Conservation (phyloP, 2,113 vertebrate genomes). For the Ammospiza nelsoni region DNA sequence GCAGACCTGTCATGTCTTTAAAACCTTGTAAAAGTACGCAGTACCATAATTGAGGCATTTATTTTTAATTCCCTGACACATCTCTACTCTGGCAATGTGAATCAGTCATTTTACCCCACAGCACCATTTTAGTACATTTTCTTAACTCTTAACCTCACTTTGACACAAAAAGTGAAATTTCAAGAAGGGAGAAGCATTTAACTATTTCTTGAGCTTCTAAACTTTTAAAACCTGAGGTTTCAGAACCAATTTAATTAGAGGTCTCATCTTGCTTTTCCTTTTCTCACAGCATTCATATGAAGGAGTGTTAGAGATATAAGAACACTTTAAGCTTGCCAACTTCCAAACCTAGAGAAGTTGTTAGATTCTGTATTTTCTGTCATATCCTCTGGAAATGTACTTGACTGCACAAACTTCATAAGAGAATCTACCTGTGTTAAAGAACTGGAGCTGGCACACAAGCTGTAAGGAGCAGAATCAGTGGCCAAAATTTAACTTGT, state of each 20-base stretch:
- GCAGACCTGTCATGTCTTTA: not conserved
- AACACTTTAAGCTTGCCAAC: not conserved
- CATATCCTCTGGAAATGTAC: not conserved
- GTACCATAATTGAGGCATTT: not conserved
- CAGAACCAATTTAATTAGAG: not conserved
- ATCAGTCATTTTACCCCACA: not conserved
- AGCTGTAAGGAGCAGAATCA: not conserved
- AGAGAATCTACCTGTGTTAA: not conserved
- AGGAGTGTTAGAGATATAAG: not conserved
- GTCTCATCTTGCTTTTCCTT: not conserved
- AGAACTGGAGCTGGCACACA: not conserved
- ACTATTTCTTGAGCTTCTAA: not conserved
- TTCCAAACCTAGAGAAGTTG: not conserved
- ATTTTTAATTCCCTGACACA: not conserved
- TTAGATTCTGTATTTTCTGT: not conserved
- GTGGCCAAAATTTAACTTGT: not conserved
- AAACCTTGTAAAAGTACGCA: not conserved
- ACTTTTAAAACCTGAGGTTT: not conserved
- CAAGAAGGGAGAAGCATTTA: not conserved
- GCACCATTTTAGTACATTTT: not conserved
- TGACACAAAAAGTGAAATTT: not conserved
- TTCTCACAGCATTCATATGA: not conserved
- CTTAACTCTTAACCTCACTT: not conserved
- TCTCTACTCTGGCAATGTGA: not conserved
- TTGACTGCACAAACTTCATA: not conserved